A percentile compares a stretch with the other conserved stretches of the same genome.
phyloP scores from a whole-genome alignment of 2,888 invertebrate species.

The Apantesis nais region DNA sequence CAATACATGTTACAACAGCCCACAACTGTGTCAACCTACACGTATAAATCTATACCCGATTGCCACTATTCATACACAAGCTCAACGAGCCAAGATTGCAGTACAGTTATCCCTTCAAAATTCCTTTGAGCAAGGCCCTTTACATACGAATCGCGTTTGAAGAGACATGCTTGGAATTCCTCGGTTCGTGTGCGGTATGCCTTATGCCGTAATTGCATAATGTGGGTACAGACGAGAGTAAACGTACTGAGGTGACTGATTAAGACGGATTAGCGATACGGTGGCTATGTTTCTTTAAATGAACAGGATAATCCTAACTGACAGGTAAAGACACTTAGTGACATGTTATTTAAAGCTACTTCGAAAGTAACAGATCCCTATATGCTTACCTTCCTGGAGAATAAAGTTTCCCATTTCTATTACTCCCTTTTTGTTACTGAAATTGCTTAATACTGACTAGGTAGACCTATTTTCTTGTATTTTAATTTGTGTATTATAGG shows the following conservation, averaged over 20 bases:
- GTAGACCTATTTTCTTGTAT: no score
- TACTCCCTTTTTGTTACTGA: no score
- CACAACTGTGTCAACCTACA: conserved; percentile 1
- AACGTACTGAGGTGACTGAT: conserved; percentile 66
- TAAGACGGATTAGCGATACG: conserved; percentile 68
- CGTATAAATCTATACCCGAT: conserved; percentile 3
- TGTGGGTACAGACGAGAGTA: conserved; percentile 56
- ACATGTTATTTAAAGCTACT: no score
- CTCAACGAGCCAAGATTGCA: conserved; percentile 7
- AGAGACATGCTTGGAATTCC: conserved; percentile 19
- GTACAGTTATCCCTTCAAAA: conserved; percentile 41
- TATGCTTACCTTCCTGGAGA: no score
- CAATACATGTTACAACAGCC: conserved; percentile 1
- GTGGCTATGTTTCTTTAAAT: conserved; percentile 41
- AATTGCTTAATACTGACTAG: no score
- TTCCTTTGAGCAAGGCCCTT: conserved; percentile 31
- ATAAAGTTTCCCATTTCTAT: no score
- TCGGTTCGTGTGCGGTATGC: conserved; percentile 22
- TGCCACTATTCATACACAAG: conserved; percentile 11
- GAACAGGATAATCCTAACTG: conserved; percentile 13
- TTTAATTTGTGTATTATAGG: no score
- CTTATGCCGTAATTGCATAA: conserved; percentile 60
- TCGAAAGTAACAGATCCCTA: no score
- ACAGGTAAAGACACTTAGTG: no score
- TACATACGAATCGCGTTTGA: conserved; percentile 33